Base-by-base conservation (phyloP, 2,113 vertebrate species). In the Vidua macroura region DNA sequence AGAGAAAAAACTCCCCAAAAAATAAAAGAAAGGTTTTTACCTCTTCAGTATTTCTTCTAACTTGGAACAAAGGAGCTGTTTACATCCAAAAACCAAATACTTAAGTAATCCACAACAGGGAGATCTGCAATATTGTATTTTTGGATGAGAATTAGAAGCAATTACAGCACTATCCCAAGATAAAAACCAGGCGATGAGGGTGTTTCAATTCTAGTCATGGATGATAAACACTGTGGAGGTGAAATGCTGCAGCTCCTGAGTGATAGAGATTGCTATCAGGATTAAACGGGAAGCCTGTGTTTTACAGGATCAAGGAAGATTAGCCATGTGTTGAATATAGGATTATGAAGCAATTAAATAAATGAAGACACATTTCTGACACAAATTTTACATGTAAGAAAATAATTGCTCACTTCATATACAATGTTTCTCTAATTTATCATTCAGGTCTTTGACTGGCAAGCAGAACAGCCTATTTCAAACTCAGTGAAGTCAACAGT, bases 261-360 rank as follows among this genome's bases (percentile, higher is more conserved):
- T 64, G 63, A 92, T 55, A 75, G 91, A 86, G 96, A 96, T 97
- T 92, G 92, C 73, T 90, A 89, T 95, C 95, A 86, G 94, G 86
- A 95, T 94, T 97, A 96, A 96, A 84, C 20, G 83, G 77, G 81
- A 88, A 93, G 89, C 74, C 52, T 83, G 90, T 74, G 72, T 81
- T 97, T 93, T 93, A 83, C 75, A 59, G 93, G 88, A 94, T 97
- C 96, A 94, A 83, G 79, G 86, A 82, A 95, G 96, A 96, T 96
- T 97, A 96, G 67, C 46, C 55, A 78, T 79, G 75, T 93, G 93
- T 95, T 84, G 64, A 96, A 48, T 92, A 88, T 79, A 70, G 88
- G 94, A 96, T 97, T 96, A 96, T 69, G 82, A 87, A 90, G 83
- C 89, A 95, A 96, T 96, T 96, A 96, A 81, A 91, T 91, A 96